These are phyloP conservation scores for Monopis laevigella DNA, from an alignment of 2,888 invertebrate species.

Conservation along the genomic window DNA sequence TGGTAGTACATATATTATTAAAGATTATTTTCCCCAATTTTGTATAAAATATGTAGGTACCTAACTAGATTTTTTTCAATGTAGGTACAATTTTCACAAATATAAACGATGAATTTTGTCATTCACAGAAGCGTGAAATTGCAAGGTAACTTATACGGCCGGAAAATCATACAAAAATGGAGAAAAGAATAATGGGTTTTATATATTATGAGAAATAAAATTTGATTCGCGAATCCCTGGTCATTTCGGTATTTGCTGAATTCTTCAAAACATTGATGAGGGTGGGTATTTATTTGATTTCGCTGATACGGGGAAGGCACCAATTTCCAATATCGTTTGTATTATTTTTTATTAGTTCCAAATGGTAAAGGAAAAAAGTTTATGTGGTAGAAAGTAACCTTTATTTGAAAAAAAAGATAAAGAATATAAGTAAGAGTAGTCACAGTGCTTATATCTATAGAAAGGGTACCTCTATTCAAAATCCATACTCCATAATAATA, in stretches of 20 bases:
- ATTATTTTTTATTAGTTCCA: no score
- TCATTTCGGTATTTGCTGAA: constrained; percentile 10
- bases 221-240: constrained; percentile 13
- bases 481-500: no score
- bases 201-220: constrained; percentile 11
- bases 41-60: no score
- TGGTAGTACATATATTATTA: no score
- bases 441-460: no score
- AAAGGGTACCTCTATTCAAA: no score
- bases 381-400: no score
- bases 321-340: not conserved
- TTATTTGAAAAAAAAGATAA: no score
- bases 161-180: constrained; percentile 25
- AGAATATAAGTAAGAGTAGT: no score
- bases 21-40: no score
- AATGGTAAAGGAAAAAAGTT: no score
- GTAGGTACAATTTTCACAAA: constrained; percentile 8
- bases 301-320: constrained; percentile 3
- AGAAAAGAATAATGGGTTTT: constrained; percentile 18
- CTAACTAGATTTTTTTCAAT: no score
- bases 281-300: constrained; percentile 12
- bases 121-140: constrained; percentile 31
- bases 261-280: constrained; percentile 14
- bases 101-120: constrained; percentile 22
- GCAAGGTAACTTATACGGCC: constrained; percentile 25